Base-by-base conservation (phyloP, 2,888 invertebrate genomes). In the Tenthredo notha region DNA sequence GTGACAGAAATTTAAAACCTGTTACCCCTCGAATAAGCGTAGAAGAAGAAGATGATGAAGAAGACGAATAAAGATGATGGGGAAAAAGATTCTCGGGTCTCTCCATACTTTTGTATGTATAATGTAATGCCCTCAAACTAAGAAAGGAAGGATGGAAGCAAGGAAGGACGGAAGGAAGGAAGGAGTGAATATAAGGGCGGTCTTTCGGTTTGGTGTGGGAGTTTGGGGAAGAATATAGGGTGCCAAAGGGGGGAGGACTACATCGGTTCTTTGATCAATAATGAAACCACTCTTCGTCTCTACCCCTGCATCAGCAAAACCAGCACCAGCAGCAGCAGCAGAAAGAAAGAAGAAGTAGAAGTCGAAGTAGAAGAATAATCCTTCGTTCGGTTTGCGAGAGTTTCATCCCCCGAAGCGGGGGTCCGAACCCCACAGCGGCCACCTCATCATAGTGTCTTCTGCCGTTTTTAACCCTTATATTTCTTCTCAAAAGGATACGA, bases 251-350 rank as follows among this genome's bases (percentile, higher is more conserved):
- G 70, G 50, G 29, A 18, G 18, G 18, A 47, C 83, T 70, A 70
- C 83, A 83, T 83, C 83, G 83, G 83, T 89, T 88, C 89, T 91
- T 91, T 91, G 90, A 91, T 91, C 90, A 91, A 90, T 91, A 91
- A 90, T 90, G 89, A 90, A 91, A 89, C 86, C 89, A 88, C 88
- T 88, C 61, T 67, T 50, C 74, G 77, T 83, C 21, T 67, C 70
- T 47, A 47, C 67, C 67, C 83, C 83, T 47, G 40, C 37, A 61
- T 12, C 25, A 61, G n/a, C n/a, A 54, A 54, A 54, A 54, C 54
- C 54, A 54, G n/a, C 25, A 33, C n/a, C n/a, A n/a, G n/a, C n/a
- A 12, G 65, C 15, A 29, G 65, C 12, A 67, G 25, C 15, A 67
- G 3, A 18, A 33, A 33, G 33, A 33, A 33, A 25, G 67, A 7